Percentiles rank a stretch among this genome's conserved stretches.
Conservation (phyloP, 2,113 vertebrate species). For the Pungitius pungitius region DNA sequence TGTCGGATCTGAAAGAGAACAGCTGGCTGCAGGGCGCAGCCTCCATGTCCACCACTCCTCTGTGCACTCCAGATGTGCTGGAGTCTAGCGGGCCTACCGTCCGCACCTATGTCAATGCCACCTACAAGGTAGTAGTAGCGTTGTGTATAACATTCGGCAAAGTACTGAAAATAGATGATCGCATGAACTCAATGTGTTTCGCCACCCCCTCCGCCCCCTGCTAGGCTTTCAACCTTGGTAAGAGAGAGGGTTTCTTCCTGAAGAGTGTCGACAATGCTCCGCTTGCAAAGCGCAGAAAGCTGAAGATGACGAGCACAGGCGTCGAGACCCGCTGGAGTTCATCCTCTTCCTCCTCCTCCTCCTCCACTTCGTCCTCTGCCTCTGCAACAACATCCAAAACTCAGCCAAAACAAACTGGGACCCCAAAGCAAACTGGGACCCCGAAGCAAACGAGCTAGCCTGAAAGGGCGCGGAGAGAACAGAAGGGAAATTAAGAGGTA, state of each 20-base stretch:
- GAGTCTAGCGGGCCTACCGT: constrained; percentile 89
- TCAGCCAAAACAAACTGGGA: constrained; percentile 66
- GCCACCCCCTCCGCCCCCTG: not conserved
- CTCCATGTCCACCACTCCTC: constrained; percentile 88
- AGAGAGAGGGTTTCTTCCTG: constrained; percentile 90
- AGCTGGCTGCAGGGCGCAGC: constrained; percentile 90
- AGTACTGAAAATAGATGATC: not conserved
- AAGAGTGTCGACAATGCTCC: constrained; percentile 94
- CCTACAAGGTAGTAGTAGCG: constrained; percentile 88
- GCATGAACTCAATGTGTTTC: not conserved
- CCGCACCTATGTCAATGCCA: constrained; percentile 89
- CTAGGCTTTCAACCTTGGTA: constrained; percentile 91
- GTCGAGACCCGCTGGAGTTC: constrained; percentile 85
- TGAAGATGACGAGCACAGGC: constrained; percentile 88
- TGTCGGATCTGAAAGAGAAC: constrained; percentile 86
- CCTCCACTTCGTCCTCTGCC: constrained; percentile 79
- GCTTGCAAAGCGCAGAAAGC: constrained; percentile 88
- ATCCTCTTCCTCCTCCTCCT: constrained; percentile 84
- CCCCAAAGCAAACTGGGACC: constrained; percentile 63
- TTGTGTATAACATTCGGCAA: not conserved
- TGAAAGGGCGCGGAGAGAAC: not conserved
- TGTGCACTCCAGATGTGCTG: constrained; percentile 90
- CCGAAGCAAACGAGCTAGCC: constrained; percentile 73
- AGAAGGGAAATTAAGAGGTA: constrained; percentile 26
- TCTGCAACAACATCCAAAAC: constrained; percentile 65